Evolutionary conservation across 2,113 vertebrate genomes (phyloP), one percentile per base, ranked within the genome.

Genomic region (Pelodiscus sinensis): DNA sequence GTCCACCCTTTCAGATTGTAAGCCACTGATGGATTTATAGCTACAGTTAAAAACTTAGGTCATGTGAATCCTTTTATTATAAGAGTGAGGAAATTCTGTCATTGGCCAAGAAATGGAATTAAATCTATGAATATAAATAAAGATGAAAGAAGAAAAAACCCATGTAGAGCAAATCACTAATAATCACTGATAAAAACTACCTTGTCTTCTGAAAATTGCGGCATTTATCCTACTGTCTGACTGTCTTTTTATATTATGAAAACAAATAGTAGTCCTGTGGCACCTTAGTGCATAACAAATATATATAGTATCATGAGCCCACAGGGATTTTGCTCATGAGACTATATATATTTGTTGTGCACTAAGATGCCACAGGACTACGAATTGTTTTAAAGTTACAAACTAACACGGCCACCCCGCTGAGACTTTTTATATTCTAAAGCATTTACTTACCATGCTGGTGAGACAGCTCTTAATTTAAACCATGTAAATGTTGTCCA

Each of bases 1-100:
- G 85, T 90, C 84, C 89, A 55, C 2, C 3, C 71, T 97, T 96
- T 90, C 91, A 92, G 92, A 89, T 35, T 82, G 22, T 86, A 78
- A 94, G 38, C 83, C 73, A 95, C 55, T 21, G 13, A 81, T 10
- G 77, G 84, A 84, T 93, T 95, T 95, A 85, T 31, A 3, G 60
- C 85, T 91, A 89, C 89, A 83, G 85, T 62, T 92, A 77, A 95
- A 95, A 57, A 86, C 86, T 93, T 93, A 92, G 89, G 31, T 94
- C 92, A 82, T 95, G 82, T 87, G 86, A 93, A 85, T 79, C 68
- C 85, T 80, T 81, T 93, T 89, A 89, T 86, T 84, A 9, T 58
- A 3, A 31, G 75, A 75, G 56, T 54, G 35, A 25, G 25, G 27
- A 81, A 93, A 81, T 78, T 81, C 31, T 27, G 15, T 29, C 18